These are phyloP conservation scores for Scortum barcoo DNA, from an alignment of 2,113 vertebrate species.

Conservation along the genomic window DNA sequence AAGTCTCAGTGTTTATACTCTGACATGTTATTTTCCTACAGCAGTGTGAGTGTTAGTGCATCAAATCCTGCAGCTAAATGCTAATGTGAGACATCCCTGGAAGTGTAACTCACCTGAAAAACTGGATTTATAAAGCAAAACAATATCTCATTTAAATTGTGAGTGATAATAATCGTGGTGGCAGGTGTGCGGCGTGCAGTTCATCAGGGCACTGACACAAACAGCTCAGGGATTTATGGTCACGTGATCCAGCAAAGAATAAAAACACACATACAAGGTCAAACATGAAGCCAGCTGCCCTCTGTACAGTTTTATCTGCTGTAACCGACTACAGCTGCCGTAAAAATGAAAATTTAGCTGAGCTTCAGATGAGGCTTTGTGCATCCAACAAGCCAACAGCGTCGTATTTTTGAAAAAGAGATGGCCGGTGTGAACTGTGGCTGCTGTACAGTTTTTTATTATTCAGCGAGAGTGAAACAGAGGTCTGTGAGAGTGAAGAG, in stretches of 20 bases:
- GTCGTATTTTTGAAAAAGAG: neutral
- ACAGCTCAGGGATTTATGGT: conserved; percentile 51
- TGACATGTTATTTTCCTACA: neutral
- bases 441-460: neutral
- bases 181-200: conserved; percentile 13
- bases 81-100: neutral
- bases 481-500: neutral
- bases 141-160: conserved; percentile 1
- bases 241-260: conserved; percentile 20
- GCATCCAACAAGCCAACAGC: neutral
- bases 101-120: neutral
- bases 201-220: conserved; percentile 24
- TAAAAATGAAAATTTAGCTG: too few relatives aligned
- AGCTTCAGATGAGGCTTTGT: neutral
- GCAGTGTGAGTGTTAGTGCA: neutral
- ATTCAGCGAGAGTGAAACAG: neutral
- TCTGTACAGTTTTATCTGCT: neutral
- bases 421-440: neutral
- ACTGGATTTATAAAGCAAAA: neutral
- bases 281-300: conserved; percentile 31
- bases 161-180: neutral
- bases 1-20: neutral
- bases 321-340: neutral
- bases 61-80: neutral
- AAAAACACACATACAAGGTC: conserved; percentile 45